phyloP scores from a whole-genome alignment of 1,140 invertebrate species.

The Brachionus asplanchnoidis region DNA sequence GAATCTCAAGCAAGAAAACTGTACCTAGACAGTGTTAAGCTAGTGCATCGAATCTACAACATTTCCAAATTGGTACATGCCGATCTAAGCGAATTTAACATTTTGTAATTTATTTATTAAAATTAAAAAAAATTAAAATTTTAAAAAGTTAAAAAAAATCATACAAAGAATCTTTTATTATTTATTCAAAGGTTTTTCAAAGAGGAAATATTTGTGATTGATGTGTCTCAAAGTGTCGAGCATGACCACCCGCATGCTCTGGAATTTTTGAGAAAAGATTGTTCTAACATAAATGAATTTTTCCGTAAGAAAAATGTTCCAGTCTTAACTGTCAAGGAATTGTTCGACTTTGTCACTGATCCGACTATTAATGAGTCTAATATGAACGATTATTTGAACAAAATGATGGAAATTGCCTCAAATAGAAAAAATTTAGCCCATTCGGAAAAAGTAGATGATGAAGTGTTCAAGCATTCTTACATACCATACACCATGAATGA shows the following conservation, averaged over 20 bases:
- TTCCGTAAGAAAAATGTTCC: conserved; percentile 80
- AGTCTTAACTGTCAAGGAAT: conserved; percentile 71
- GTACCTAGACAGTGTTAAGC: conserved; percentile 80
- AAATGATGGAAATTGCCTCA: conserved; percentile 51
- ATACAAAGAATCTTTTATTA: no score
- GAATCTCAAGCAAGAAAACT: conserved; percentile 62
- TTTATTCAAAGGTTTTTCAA: conserved; percentile 62
- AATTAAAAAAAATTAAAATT: not conserved
- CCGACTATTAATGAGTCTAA: conserved; percentile 74
- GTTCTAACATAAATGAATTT: conserved; percentile 84
- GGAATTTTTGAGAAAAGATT: conserved; percentile 89
- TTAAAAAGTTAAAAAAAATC: no score
- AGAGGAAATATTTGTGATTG: conserved; percentile 80
- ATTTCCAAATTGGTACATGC: conserved; percentile 89
- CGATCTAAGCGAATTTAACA: conserved; percentile 92
- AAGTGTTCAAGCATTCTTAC: conserved; percentile 82
- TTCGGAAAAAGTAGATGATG: conserved; percentile 56
- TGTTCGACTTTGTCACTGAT: conserved; percentile 95
- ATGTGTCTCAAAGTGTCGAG: conserved; percentile 96
- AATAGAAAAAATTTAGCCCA: conserved; percentile 49
- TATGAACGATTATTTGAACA: conserved; percentile 64
- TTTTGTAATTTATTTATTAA: conserved; percentile 48
- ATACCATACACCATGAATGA: conserved; percentile 90
- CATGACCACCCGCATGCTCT: conserved; percentile 92
- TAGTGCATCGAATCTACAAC: conserved; percentile 88